phyloP scores from a whole-genome alignment of 1,140 invertebrate genomes.

The Papilio machaon region DNA sequence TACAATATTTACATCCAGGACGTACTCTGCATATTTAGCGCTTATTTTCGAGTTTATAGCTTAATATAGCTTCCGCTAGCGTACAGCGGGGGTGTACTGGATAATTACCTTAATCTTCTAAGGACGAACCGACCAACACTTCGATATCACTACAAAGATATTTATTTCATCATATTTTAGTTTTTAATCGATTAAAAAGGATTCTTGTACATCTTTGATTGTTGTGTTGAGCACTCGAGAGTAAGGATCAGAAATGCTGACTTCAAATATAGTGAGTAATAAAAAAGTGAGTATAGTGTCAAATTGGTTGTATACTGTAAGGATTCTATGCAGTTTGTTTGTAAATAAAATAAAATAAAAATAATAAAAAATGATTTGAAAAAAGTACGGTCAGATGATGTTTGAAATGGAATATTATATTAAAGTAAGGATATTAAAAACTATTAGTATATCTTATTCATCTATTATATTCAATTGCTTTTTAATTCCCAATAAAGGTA shows the following conservation, averaged over 20 bases:
- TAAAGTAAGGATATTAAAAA: too few species aligned
- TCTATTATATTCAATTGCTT: too few species aligned
- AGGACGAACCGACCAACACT: not conserved
- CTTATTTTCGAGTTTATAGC: conserved; percentile 43
- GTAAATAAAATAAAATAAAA: too few species aligned
- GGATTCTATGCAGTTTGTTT: too few species aligned
- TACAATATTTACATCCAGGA: conserved; percentile 72
- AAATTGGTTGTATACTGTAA: too few species aligned
- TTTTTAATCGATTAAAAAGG: not conserved
- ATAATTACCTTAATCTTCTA: conserved; percentile 33
- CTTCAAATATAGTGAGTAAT: too few species aligned
- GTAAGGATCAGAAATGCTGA: not conserved
- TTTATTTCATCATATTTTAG: not conserved
- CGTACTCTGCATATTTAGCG: conserved; percentile 68
- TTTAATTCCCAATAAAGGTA: too few species aligned
- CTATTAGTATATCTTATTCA: too few species aligned
- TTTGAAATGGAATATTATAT: too few species aligned
- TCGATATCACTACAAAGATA: not conserved
- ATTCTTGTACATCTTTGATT: not conserved
- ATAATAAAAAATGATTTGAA: too few species aligned
- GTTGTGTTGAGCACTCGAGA: not conserved
- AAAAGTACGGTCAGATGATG: too few species aligned
- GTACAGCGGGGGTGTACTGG: conserved; percentile 1
- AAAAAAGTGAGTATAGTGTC: too few species aligned
- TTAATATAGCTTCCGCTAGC: conserved; percentile 42